Evolutionary conservation across 2,888 invertebrate genomes (phyloP).

Genomic region (Mayetiola destructor): DNA sequence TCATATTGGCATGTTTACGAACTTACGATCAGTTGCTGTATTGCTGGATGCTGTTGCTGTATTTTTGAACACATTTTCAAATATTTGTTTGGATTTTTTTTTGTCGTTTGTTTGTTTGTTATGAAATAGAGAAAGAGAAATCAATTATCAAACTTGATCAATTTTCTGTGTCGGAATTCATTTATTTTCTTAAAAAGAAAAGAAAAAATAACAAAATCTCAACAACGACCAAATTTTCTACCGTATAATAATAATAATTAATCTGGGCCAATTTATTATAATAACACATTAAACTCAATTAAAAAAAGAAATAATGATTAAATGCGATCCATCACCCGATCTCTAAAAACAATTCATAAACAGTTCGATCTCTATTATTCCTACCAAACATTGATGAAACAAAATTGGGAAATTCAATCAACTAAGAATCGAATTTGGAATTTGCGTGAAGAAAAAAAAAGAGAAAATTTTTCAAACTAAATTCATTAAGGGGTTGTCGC

Average conservation of each 20-base stretch:
- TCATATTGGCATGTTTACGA: constrained; percentile 23
- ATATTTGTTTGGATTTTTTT: background rate
- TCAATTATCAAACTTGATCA: too few relatives aligned
- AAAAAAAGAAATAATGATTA: background rate
- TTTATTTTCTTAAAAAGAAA: background rate
- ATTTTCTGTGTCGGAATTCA: too few relatives aligned
- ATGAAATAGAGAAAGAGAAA: background rate
- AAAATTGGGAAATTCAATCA: too few relatives aligned
- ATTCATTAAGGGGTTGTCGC: too few relatives aligned
- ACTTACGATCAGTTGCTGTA: constrained; percentile 87
- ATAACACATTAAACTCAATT: background rate
- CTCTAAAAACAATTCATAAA: background rate
- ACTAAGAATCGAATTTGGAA: too few relatives aligned
- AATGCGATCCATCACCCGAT: background rate
- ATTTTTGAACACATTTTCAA: constrained; percentile 27
- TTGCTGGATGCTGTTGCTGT: constrained; percentile 86
- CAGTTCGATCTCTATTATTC: too few relatives aligned
- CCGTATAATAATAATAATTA: too few relatives aligned
- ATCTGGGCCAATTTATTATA: background rate
- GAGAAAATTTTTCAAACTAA: too few relatives aligned
- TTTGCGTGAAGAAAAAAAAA: too few relatives aligned
- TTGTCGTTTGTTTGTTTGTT: background rate
- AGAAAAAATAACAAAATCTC: background rate
- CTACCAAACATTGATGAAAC: too few relatives aligned
- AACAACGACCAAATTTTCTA: background rate